Evolutionary conservation across 2,888 invertebrate species (phyloP).

Genomic region (Bibio marci): DNA sequence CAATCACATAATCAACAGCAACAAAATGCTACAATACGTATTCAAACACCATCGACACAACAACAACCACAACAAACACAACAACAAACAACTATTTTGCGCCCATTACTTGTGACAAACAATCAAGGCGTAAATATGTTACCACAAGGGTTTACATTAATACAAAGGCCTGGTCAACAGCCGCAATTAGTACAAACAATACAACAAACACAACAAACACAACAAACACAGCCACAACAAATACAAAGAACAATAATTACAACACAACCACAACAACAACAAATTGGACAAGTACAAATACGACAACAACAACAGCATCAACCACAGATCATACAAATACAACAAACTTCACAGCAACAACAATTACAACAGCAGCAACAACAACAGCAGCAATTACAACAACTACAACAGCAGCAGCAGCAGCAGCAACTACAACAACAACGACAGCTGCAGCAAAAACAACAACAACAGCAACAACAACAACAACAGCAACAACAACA

Average conservation of each 20-base stretch:
- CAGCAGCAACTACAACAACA: slow-evolving; percentile 6
- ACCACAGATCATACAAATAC: slow-evolving; percentile 19
- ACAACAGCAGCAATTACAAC: slow-evolving; percentile 26
- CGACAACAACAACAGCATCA: slow-evolving; percentile 10
- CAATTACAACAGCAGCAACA: slow-evolving; percentile 10
- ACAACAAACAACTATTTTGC: slow-evolving; percentile 23
- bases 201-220: slow-evolving; percentile 12
- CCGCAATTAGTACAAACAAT: slow-evolving; percentile 27
- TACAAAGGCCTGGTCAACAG: slow-evolving; percentile 27
- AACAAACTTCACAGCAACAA: slow-evolving; percentile 21
- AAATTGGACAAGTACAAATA: slow-evolving; percentile 13
- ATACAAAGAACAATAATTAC: slow-evolving; percentile 25
- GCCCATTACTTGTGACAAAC: slow-evolving; percentile 23
- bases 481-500: slow-evolving; percentile 19
- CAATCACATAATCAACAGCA: slow-evolving; percentile 2
- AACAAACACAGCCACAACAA: slow-evolving; percentile 3
- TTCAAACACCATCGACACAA: slow-evolving; percentile 4
- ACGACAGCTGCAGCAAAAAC: too few species aligned
- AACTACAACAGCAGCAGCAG: slow-evolving; percentile 11
- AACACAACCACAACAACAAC: slow-evolving; percentile 17
- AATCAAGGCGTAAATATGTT: slow-evolving; percentile 21
- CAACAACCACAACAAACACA: slow-evolving; percentile 18
- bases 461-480: slow-evolving; percentile 21
- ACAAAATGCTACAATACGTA: slow-evolving; percentile 1
- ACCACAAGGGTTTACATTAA: slow-evolving; percentile 27